Conservation (phyloP, 2,113 vertebrate species). For the Carassius gibelio region DNA sequence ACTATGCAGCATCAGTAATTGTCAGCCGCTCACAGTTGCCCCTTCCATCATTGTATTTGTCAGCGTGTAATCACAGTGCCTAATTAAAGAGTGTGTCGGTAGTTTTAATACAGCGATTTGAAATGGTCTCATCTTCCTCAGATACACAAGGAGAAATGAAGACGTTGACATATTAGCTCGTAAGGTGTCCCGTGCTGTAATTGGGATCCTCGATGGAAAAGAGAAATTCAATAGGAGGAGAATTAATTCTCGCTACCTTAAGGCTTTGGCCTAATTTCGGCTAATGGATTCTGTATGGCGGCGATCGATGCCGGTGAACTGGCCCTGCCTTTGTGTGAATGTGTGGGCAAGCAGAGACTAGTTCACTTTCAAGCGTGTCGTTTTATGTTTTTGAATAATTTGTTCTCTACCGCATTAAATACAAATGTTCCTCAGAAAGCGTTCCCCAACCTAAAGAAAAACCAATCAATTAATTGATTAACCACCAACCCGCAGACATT, state of each 20-base stretch:
- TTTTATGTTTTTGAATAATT: not conserved
- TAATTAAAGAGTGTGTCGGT: slow-evolving; percentile 7
- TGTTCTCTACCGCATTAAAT: not conserved
- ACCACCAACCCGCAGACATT: not conserved
- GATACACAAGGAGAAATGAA: not conserved
- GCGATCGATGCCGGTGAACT: slow-evolving; percentile 64
- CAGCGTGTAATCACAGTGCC: not conserved
- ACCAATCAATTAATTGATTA: not conserved
- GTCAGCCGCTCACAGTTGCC: not conserved
- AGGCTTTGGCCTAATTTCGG: slow-evolving; percentile 67
- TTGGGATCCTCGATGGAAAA: slow-evolving; percentile 64
- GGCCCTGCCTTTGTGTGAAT: not conserved
- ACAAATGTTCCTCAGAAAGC: not conserved
- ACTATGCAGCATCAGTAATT: not conserved
- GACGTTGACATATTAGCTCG: slow-evolving; percentile 24
- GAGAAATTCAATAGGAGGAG: slow-evolving; percentile 61
- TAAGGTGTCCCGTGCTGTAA: slow-evolving; percentile 56
- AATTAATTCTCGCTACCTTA: slow-evolving; percentile 65
- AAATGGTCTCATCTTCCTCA: slow-evolving; percentile 12
- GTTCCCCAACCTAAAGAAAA: not conserved
- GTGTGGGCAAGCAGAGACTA: not conserved
- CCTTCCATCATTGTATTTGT: not conserved
- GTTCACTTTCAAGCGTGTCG: not conserved
- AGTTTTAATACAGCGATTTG: not conserved
- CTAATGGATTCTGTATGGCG: slow-evolving; percentile 63